Evolutionary conservation across 2,113 vertebrate genomes (phyloP).

Genomic region (Zeus faber): DNA sequence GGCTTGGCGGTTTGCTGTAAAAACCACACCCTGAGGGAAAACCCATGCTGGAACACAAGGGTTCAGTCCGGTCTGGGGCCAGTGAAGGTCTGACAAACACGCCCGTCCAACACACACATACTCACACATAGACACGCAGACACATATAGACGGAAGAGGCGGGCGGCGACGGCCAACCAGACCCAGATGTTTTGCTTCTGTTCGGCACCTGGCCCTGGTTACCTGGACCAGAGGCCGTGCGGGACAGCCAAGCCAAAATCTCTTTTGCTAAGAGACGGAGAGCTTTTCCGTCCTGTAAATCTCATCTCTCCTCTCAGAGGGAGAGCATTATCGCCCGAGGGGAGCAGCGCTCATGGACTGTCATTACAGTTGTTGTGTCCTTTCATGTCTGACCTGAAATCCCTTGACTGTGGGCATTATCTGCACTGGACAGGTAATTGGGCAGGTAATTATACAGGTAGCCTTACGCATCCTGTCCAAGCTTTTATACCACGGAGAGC

Average conservation of each 20-base stretch:
- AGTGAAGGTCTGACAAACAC: slow-evolving; percentile 8
- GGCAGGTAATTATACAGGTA: slow-evolving; percentile 10
- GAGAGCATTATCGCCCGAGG: slow-evolving; percentile 17
- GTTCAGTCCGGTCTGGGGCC: slow-evolving; percentile 14
- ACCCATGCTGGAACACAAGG: slow-evolving; percentile 41
- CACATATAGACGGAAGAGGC: not conserved
- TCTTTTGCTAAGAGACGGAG: slow-evolving; percentile 26
- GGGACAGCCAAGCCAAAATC: slow-evolving; percentile 10
- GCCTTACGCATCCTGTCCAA: slow-evolving; percentile 8
- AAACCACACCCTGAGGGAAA: slow-evolving; percentile 62
- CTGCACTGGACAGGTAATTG: not conserved
- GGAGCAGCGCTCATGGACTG: not conserved
- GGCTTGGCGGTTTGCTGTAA: slow-evolving; percentile 50
- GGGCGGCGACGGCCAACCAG: no score
- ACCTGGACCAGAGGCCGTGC: slow-evolving; percentile 40
- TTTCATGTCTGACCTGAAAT: slow-evolving; percentile 20
- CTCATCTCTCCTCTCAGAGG: slow-evolving; percentile 26
- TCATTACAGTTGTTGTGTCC: slow-evolving; percentile 4
- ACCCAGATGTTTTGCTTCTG: slow-evolving; percentile 46
- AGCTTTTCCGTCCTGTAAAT: slow-evolving; percentile 42
- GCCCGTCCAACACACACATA: not conserved
- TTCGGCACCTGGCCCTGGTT: slow-evolving; percentile 35
- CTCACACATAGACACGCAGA: not conserved
- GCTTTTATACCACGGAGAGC: not conserved
- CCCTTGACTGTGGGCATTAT: slow-evolving; percentile 3